phyloP scores from a whole-genome alignment of 2,797 vertebrate genomes.

The Propithecus perrieri region DNA sequence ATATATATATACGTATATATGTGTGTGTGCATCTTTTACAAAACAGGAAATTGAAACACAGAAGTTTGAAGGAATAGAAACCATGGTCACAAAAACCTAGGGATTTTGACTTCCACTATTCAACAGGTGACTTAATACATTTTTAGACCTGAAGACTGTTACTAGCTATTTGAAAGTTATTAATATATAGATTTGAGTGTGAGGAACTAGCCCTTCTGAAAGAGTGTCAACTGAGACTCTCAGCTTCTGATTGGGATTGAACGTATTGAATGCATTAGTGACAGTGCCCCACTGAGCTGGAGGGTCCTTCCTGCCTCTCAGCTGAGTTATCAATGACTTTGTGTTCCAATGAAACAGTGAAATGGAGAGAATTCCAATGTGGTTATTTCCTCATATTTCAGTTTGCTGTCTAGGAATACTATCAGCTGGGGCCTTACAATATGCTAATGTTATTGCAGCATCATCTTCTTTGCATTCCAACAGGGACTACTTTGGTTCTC shows the following conservation, averaged over 20 bases:
- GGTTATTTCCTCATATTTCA: not conserved
- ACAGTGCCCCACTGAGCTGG: fast-evolving
- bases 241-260: not conserved
- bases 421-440: not conserved
- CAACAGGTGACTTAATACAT: not conserved
- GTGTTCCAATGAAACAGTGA: not conserved
- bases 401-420: not conserved
- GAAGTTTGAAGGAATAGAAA: not conserved
- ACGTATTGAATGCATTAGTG: not conserved
- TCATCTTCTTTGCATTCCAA: conserved; percentile 54
- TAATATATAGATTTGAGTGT: not conserved
- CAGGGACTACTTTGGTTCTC: conserved; percentile 41
- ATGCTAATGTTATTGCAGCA: conserved; percentile 58
- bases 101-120: not conserved
- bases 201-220: not conserved
- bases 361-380: not conserved
- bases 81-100: not conserved
- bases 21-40: not conserved
- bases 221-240: not conserved
- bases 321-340: not conserved
- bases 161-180: not conserved
- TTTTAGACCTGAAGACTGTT: not conserved
- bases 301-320: not conserved
- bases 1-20: no score
- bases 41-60: not conserved